Conservation (phyloP, 2,797 vertebrate species). For the Anguilla obscura region DNA sequence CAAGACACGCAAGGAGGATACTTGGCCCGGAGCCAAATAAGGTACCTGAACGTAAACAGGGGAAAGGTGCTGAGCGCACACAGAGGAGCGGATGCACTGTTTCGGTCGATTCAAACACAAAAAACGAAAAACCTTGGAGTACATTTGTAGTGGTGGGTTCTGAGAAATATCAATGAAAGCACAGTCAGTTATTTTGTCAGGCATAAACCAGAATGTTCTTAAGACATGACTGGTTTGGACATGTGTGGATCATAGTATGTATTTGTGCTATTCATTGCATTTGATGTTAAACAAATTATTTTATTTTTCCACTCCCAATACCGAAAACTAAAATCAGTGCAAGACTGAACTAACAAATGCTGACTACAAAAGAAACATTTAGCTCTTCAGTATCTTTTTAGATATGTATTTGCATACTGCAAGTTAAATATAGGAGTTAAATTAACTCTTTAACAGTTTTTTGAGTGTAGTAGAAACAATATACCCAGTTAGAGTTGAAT, state of each 20-base stretch:
- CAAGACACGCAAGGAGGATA: conserved; percentile 7
- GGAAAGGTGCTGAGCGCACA: background rate
- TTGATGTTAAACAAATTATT: background rate
- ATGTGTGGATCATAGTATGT: background rate
- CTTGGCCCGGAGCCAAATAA: background rate
- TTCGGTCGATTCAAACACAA: background rate
- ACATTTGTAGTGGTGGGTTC: background rate
- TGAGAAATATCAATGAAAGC: background rate
- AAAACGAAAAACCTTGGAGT: background rate
- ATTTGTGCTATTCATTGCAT: background rate
- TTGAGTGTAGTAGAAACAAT: background rate
- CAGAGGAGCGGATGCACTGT: background rate
- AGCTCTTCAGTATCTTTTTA: background rate
- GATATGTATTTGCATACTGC: background rate
- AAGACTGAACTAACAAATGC: background rate
- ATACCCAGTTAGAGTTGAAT: background rate
- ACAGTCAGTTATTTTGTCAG: background rate
- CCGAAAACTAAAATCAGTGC: background rate
- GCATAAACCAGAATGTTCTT: background rate
- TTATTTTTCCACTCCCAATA: background rate
- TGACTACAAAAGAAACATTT: background rate
- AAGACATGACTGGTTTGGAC: background rate
- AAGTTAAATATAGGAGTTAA: background rate
- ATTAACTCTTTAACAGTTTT: background rate
- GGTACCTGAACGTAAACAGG: background rate